A percentile compares a stretch with the other conserved stretches of the same genome.
These are phyloP conservation scores for Aplodontia rufa DNA, from an alignment of 2,113 vertebrate genomes.

Conservation along the genomic window DNA sequence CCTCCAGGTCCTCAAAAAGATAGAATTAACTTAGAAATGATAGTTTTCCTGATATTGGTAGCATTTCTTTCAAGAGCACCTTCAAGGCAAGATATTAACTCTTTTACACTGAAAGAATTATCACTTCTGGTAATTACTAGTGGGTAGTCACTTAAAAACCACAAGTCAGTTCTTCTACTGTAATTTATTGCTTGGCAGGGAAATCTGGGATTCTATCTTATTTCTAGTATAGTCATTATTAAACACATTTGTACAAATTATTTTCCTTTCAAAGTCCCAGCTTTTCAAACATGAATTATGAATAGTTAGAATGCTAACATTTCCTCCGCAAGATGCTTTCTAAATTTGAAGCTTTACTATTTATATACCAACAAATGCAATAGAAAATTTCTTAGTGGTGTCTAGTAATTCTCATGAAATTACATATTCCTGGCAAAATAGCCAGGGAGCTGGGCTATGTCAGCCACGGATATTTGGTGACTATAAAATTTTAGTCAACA, in stretches of 20 bases:
- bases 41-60: neutral
- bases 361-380: conserved; percentile 44
- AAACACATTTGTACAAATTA: conserved; percentile 1
- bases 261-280: conserved; percentile 23
- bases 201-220: conserved; percentile 27
- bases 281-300: conserved; percentile 60
- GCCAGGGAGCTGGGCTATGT: neutral
- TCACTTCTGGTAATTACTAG: neutral
- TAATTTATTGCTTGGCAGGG: neutral
- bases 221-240: neutral
- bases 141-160: neutral
- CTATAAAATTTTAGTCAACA: neutral
- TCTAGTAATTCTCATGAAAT: conserved; percentile 8
- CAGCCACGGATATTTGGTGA: neutral
- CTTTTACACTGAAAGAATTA: neutral
- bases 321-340: conserved; percentile 12
- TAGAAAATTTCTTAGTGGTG: conserved; percentile 22
- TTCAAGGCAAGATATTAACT: neutral
- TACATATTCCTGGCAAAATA: conserved; percentile 12
- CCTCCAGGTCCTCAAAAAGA: neutral
- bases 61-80: neutral
- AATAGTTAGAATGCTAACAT: neutral
- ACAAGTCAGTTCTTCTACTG: neutral
- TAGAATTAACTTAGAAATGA: neutral
- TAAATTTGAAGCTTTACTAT: conserved; percentile 29